Evolutionary conservation across 1,140 invertebrate genomes (phyloP), one percentile per base, ranked within the genome.

Genomic region (Rhopalosiphum padi): DNA sequence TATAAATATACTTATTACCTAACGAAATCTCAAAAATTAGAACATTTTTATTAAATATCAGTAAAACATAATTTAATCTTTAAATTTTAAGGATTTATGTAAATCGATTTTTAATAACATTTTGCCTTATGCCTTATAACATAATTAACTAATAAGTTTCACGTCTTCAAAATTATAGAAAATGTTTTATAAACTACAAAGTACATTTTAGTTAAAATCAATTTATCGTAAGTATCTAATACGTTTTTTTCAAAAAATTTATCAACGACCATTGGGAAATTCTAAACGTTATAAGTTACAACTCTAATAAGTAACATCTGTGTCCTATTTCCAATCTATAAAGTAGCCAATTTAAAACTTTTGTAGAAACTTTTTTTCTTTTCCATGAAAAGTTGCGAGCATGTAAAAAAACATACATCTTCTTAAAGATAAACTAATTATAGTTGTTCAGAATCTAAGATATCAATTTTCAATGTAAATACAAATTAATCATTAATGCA

Each of bases 221-320:
- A 77, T 77, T n/a, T n/a, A 5, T 35, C 5, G n/a, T 77, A 18
- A 77, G 15, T 77, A 77, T 77, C 60, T 77, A 77, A 18, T 77
- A 77, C 30, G 4, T 77, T 77, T 51, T 51, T 51, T 77, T 77
- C 60, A 77, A 77, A 77, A 77, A 77, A n/a, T 35, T 18, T 77
- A 77, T 77, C 0, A 77, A 21, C n/a, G 60, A 21, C 30, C n/a
- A 77, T 15, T 77, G 11, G 15, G 30, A 77, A n/a, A 77, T 77
- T 77, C n/a, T 77, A 77, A 77, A 35, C 30, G n/a, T 77, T 77
- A 77, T 77, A 77, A n/a, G 60, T 77, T 77, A 77, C 23, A n/a
- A 77, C 60, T n/a, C 15, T 77, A 77, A n/a, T 77, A 77, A 77
- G 60, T n/a, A 77, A 77, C 60, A 77, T 77, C 60, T 77, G 60